phyloP scores from a whole-genome alignment of 2,113 vertebrate genomes.

The Microcebus murinus region DNA sequence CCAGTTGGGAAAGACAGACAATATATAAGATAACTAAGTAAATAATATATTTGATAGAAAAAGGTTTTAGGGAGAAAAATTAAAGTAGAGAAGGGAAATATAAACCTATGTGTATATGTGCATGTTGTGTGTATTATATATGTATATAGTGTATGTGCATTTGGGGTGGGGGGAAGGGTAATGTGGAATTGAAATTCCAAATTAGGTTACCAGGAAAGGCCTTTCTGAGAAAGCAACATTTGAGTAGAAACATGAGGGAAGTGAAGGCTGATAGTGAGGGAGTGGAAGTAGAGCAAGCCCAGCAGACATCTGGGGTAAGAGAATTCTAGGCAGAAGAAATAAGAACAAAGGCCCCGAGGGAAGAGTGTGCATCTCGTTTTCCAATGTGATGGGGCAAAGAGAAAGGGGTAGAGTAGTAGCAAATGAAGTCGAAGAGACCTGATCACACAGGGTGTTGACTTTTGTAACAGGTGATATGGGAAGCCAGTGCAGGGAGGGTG shows the following conservation, averaged over 20 bases:
- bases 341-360: not conserved
- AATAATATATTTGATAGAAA: not conserved
- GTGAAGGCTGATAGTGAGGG: not conserved
- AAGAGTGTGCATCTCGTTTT: not conserved
- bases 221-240: not conserved
- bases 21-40: not conserved
- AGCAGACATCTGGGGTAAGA: too few species aligned
- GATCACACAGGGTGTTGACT: not conserved
- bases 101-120: not conserved
- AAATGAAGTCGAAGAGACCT: not conserved
- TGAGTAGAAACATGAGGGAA: not conserved
- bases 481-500: not conserved
- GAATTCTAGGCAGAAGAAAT: not conserved
- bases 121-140: too few species aligned
- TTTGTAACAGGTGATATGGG: not conserved
- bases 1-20: not conserved
- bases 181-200: slow-evolving; percentile 11
- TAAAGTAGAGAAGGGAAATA: not conserved
- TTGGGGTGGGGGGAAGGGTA: not conserved
- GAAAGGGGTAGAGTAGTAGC: not conserved
- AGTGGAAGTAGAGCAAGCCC: not conserved
- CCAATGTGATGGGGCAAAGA: not conserved
- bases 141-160: not conserved
- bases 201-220: not conserved
- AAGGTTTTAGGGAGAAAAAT: not conserved